Evolutionary conservation across 2,113 vertebrate genomes (phyloP).

Genomic region (Phoenicopterus ruber): DNA sequence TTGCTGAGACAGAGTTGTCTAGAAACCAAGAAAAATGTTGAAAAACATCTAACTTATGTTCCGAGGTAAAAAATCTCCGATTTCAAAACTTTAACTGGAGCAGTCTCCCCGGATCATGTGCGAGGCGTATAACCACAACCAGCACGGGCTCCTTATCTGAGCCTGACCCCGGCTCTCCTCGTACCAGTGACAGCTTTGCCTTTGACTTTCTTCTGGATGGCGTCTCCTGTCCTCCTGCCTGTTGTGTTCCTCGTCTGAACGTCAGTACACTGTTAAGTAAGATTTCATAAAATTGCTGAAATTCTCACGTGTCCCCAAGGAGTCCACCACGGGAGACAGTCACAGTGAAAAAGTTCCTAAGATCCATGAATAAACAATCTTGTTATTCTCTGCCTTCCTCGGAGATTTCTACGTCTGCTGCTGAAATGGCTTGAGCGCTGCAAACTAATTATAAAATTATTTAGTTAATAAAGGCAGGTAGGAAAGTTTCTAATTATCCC

Average conservation of each 20-base stretch:
- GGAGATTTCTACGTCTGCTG: not conserved
- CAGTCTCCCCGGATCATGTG: accelerated
- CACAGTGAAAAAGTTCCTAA: not conserved
- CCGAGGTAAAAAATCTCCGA: not conserved
- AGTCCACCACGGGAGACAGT: not conserved
- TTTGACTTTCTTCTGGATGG: not conserved
- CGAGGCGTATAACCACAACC: not conserved
- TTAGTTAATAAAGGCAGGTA: constrained; percentile 39
- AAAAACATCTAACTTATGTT: not conserved
- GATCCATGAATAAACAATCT: constrained; percentile 4
- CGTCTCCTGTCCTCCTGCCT: not conserved
- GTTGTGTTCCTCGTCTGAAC: not conserved
- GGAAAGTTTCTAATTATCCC: constrained; percentile 7
- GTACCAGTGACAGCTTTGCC: not conserved
- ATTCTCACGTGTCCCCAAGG: not conserved
- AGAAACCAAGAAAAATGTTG: not conserved
- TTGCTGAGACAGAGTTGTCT: not conserved
- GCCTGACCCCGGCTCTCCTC: not conserved
- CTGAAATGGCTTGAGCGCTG: not conserved
- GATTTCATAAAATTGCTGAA: not conserved
- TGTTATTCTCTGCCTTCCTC: not conserved
- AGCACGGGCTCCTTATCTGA: not conserved
- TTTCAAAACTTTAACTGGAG: not conserved
- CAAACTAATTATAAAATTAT: constrained; percentile 46
- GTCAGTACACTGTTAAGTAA: not conserved